Evolutionary conservation across 2,888 invertebrate genomes (phyloP).

Genomic region (Eilema griseolum): DNA sequence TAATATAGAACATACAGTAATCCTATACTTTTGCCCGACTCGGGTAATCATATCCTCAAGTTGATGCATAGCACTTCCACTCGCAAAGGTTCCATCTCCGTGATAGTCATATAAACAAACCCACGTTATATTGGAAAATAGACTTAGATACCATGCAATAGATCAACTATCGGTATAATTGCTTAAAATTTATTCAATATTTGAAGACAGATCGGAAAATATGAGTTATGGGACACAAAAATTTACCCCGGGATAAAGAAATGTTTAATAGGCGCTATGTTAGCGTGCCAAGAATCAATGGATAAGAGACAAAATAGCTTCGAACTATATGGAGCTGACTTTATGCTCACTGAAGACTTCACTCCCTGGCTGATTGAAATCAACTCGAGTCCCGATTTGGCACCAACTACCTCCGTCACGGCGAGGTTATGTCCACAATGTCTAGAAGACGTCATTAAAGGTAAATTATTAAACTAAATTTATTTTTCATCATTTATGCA

Average conservation of each 20-base stretch:
- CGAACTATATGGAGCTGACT: constrained; percentile 98
- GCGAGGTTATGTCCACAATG: constrained; percentile 94
- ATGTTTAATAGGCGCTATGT: constrained; percentile 91
- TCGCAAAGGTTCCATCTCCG: background rate
- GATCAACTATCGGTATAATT: background rate
- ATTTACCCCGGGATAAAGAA: constrained; percentile 96
- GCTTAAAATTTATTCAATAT: constrained; percentile 49
- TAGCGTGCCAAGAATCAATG: constrained; percentile 95
- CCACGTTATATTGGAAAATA: background rate
- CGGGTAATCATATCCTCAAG: too few species aligned
- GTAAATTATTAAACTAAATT: constrained; percentile 62
- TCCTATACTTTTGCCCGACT: too few species aligned
- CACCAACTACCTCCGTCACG: constrained; percentile 96
- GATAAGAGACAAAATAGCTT: constrained; percentile 94
- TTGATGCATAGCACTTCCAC: too few species aligned
- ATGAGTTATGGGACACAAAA: constrained; percentile 92
- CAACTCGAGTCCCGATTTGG: constrained; percentile 97
- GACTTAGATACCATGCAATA: background rate
- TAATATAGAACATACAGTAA: too few species aligned
- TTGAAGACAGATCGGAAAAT: constrained; percentile 90
- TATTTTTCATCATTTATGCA: too few species aligned
- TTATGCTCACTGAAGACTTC: constrained; percentile 95
- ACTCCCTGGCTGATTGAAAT: constrained; percentile 98
- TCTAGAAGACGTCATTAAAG: constrained; percentile 96
- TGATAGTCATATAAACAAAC: background rate